Conservation (phyloP, 2,113 vertebrate genomes). For the Neotoma lepida region DNA sequence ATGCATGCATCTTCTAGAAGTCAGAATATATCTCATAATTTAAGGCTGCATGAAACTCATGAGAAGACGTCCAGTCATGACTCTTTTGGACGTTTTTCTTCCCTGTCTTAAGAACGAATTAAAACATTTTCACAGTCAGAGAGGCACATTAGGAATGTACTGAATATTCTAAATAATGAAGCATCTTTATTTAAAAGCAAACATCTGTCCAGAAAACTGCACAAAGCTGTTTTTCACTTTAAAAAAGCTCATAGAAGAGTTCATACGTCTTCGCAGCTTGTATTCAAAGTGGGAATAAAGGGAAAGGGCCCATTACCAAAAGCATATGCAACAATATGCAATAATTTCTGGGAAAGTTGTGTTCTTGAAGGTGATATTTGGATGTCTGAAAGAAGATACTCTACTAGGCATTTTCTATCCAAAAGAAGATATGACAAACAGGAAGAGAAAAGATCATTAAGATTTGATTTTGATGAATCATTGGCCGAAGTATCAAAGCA, state of each 20-base stretch:
- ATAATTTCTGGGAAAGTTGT: no score
- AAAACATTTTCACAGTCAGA: no score
- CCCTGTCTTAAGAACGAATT: slow-evolving; percentile 74
- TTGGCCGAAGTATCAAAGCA: slow-evolving; percentile 41
- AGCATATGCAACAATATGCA: slow-evolving; percentile 65
- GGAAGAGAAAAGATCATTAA: slow-evolving; percentile 52
- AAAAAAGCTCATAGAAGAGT: slow-evolving; percentile 82
- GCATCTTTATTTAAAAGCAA: slow-evolving; percentile 81
- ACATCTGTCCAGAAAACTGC: slow-evolving; percentile 78
- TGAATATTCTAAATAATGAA: slow-evolving; percentile 78
- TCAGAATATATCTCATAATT: neutral
- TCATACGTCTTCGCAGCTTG: slow-evolving; percentile 78
- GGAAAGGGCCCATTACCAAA: slow-evolving; percentile 73
- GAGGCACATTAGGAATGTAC: no score
- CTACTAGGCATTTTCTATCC: no score
- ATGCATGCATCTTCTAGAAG: neutral
- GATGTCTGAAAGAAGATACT: no score
- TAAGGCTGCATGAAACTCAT: neutral
- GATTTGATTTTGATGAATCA: slow-evolving; percentile 30
- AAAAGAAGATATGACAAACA: slow-evolving; percentile 28
- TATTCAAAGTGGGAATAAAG: slow-evolving; percentile 74
- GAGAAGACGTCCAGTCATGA: slow-evolving; percentile 1
- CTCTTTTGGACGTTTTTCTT: slow-evolving; percentile 64
- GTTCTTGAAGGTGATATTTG: no score
- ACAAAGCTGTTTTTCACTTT: slow-evolving; percentile 80